Conservation (phyloP, 2,797 vertebrate genomes). For the Sarcoramphus papa region DNA sequence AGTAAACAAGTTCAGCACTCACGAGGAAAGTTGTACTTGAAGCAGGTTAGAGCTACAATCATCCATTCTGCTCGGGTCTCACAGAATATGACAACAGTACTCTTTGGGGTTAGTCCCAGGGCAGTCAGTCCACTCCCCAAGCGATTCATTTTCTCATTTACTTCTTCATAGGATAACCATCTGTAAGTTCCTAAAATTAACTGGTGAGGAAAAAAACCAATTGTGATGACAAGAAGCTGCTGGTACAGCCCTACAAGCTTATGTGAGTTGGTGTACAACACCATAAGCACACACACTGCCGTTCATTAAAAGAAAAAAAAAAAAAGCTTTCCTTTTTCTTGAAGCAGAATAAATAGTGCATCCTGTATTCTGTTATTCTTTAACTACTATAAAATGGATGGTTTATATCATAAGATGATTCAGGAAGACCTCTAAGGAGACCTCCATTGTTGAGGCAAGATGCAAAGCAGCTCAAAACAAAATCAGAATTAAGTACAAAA, state of each 20-base stretch:
- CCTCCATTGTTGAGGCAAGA: not conserved
- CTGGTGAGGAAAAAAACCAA: conserved; percentile 61
- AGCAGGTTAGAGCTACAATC: conserved; percentile 92
- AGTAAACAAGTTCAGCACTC: conserved; percentile 52
- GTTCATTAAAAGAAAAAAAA: not conserved
- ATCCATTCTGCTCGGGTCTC: conserved; percentile 98
- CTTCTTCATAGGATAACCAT: conserved; percentile 89
- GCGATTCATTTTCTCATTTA: conserved; percentile 76
- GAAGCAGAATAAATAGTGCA: not conserved
- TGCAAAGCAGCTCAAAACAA: not conserved
- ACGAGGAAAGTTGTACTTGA: conserved; percentile 93
- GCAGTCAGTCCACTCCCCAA: conserved; percentile 87
- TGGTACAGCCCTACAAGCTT: not conserved
- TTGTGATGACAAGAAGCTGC: not conserved
- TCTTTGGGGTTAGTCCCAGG: conserved; percentile 85
- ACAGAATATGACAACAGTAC: conserved; percentile 90
- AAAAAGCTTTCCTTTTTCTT: not conserved
- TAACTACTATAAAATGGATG: not conserved
- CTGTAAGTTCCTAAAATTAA: conserved; percentile 90
- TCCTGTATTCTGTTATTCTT: not conserved
- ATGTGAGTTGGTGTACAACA: not conserved
- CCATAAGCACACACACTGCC: not conserved
- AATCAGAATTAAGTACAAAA: not conserved
- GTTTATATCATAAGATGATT: not conserved
- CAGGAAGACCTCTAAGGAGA: not conserved